Base-by-base conservation (phyloP, 2,113 vertebrate genomes). In the Climacteris rufus region DNA sequence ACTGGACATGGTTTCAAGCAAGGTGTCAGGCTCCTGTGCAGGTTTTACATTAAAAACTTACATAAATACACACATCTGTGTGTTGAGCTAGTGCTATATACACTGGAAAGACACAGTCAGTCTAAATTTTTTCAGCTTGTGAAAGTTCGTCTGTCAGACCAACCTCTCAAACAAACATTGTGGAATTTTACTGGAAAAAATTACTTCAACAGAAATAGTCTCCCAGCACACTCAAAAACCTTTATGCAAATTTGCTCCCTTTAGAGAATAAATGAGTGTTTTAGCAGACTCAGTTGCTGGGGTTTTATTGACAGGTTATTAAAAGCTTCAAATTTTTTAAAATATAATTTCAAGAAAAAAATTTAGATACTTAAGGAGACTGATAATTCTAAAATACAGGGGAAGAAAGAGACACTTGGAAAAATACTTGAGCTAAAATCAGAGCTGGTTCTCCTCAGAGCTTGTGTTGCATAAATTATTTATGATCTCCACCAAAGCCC, bases 101-200 rank as follows among this genome's bases (percentile, higher is more conserved):
- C 53, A 49, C 28, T 80, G 70, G 76, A 97, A 95, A 49, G 50
- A 91, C 23, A 70, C n/a, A 82, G 45, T n/a, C 90, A 77, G 77
- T 90, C 71, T 93, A 65, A 70, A 54, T 90, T 95, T 84, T 83
- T 96, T 83, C 75, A 94, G 69, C 33, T 81, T 94, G 45, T 81
- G 35, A 85, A 95, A 94, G 28, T 79, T 95, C 75, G 83, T 95
- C 61, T 78, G 53, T 96, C 87, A 96, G 63, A 76, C 8, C 50
- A 92, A 40, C 30, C 42, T 93, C 84, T 89, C 95, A 71, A 96
- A 95, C 52, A 96, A 97, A 81, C 52, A 90, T n/a, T 49, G 45
- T 75, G 81, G 74, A 85, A 96, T 81, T 94, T 95, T n/a, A 88
- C 20, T 83, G 84, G 90, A 96, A 96, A 92, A 95, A 96, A 88